A percentile compares a stretch with the other conserved stretches of the same genome.
These are phyloP conservation scores for Coregonus sp. DNA, from an alignment of 2,797 vertebrate genomes.

Conservation along the genomic window DNA sequence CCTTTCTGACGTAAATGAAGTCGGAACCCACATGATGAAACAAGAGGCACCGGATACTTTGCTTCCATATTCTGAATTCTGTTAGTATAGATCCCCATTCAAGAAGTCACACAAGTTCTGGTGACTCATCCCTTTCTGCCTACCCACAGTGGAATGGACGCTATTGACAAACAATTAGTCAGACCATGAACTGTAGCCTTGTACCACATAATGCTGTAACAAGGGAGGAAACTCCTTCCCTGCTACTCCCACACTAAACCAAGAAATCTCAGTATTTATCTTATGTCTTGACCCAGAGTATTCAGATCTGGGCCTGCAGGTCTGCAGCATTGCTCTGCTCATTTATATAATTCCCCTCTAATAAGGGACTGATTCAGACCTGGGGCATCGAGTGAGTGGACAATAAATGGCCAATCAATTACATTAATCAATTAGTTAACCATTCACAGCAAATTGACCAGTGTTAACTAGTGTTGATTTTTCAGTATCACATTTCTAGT, in stretches of 20 bases:
- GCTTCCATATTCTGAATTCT: no score
- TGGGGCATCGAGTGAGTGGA: no score
- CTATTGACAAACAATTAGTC: neutral
- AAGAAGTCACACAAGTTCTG: neutral
- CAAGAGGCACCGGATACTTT: neutral
- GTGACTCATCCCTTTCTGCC: neutral
- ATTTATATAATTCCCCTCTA: no score
- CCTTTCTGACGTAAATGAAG: neutral
- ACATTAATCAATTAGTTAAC: no score
- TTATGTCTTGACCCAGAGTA: neutral
- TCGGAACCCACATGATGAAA: slow-evolving; percentile 7
- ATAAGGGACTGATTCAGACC: no score
- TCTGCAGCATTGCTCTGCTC: no score
- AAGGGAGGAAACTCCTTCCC: neutral
- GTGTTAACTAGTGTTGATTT: no score
- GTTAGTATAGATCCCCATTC: neutral
- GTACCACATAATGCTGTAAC: neutral
- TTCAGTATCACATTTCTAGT: no score
- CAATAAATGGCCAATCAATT: no score
- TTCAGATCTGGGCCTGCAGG: no score
- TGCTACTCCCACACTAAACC: neutral
- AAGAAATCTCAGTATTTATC: neutral
- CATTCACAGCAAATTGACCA: no score
- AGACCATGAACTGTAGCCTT: slow-evolving; percentile 3
- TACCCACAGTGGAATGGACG: neutral